Evolutionary conservation across 2,113 vertebrate genomes (phyloP).

Genomic region (Oncorhynchus kisutch): DNA sequence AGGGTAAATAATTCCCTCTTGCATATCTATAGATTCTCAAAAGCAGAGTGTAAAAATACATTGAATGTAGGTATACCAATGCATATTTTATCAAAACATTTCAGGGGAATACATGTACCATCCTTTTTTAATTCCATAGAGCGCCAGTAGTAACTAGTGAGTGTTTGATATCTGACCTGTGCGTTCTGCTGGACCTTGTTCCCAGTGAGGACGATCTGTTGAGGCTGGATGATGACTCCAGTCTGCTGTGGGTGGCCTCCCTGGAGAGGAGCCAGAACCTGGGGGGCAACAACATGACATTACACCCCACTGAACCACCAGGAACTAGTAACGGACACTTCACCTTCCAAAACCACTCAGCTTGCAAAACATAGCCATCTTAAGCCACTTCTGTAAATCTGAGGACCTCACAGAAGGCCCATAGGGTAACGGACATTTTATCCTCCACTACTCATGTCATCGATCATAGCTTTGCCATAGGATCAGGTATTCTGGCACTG

Average conservation of each 20-base stretch:
- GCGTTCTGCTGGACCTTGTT: slow-evolving; percentile 84
- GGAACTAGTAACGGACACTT: not conserved
- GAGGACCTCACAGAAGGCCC: not conserved
- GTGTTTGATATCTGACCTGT: slow-evolving; percentile 74
- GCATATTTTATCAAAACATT: no score
- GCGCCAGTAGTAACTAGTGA: no score
- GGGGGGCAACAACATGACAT: not conserved
- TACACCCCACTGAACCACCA: slow-evolving; percentile 2
- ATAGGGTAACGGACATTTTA: not conserved
- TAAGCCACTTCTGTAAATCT: no score
- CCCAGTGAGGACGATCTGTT: slow-evolving; percentile 94
- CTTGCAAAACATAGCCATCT: not conserved
- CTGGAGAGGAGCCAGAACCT: slow-evolving; percentile 92
- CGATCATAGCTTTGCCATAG: not conserved
- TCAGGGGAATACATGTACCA: no score
- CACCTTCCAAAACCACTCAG: not conserved
- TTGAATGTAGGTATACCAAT: no score
- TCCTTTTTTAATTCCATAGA: no score
- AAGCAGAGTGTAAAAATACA: no score
- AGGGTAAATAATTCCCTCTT: no score
- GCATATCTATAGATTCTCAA: no score
- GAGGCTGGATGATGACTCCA: slow-evolving; percentile 97
- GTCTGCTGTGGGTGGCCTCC: slow-evolving; percentile 91
- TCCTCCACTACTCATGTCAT: not conserved
- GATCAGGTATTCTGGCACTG: not conserved